These are phyloP conservation scores for Eubasilissa splendida DNA, from an alignment of 2,888 invertebrate species.

Conservation along the genomic window DNA sequence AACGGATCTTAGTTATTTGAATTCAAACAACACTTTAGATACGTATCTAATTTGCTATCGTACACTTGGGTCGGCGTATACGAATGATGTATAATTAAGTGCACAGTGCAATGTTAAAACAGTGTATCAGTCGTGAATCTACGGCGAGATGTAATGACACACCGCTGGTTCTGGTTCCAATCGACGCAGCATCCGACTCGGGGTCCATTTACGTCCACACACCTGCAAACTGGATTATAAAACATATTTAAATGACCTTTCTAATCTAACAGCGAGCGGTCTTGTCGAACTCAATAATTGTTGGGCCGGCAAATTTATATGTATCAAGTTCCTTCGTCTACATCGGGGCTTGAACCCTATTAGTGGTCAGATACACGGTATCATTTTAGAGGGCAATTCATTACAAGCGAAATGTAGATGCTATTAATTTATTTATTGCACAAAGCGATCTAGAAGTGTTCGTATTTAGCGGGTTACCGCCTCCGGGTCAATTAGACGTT, in stretches of 20 bases:
- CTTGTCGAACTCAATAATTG: conserved; percentile 47
- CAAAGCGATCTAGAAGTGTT: conserved; percentile 1
- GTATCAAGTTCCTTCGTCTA: conserved; percentile 24
- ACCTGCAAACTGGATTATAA: conserved; percentile 57
- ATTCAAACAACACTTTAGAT: no score
- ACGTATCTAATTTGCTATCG: no score
- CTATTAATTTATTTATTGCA: conserved; percentile 26
- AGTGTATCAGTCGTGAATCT: no score
- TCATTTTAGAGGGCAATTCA: conserved; percentile 26
- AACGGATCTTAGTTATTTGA: no score
- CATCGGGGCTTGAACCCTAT: conserved; percentile 7
- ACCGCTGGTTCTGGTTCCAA: conserved; percentile 25
- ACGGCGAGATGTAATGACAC: conserved; percentile 7
- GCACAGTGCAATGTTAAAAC: no score
- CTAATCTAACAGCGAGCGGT: conserved; percentile 52
- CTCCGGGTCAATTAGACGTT: conserved; percentile 11
- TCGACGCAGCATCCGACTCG: conserved; percentile 2
- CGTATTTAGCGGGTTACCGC: neutral
- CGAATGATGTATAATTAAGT: no score
- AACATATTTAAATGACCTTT: conserved; percentile 55
- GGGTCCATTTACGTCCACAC: conserved; percentile 47
- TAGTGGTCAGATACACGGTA: conserved; percentile 28
- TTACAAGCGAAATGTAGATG: neutral
- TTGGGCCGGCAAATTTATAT: conserved; percentile 38
- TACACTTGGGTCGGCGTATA: no score